These are phyloP conservation scores for Reticulitermes lucifugus DNA, from an alignment of 2,888 invertebrate species.

Conservation along the genomic window DNA sequence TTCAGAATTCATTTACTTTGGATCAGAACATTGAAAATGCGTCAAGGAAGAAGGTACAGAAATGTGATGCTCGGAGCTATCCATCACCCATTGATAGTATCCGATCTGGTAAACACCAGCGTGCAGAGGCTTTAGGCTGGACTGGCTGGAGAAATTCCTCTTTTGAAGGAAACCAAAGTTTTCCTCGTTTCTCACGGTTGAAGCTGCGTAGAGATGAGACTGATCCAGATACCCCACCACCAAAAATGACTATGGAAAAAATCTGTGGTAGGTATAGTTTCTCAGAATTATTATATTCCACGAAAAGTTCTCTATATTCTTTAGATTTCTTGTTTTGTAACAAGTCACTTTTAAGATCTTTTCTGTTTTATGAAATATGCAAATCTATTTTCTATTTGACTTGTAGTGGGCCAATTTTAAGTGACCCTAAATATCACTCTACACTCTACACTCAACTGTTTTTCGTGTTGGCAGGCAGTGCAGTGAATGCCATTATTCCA, in stretches of 20 bases:
- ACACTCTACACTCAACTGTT: no score
- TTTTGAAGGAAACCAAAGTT: slow-evolving; percentile 74
- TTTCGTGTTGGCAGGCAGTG: no score
- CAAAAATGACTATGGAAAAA: slow-evolving; percentile 66
- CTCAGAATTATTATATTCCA: not conserved
- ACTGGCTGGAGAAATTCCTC: slow-evolving; percentile 59
- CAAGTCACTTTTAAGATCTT: no score
- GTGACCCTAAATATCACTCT: no score
- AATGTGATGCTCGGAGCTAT: slow-evolving; percentile 39
- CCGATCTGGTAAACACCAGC: slow-evolving; percentile 45
- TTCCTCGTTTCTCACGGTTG: slow-evolving; percentile 62
- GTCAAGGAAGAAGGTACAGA: not conserved
- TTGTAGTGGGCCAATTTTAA: no score
- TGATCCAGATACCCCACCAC: slow-evolving; percentile 61
- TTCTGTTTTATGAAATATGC: no score
- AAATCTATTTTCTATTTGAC: no score
- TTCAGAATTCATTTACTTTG: slow-evolving; percentile 19
- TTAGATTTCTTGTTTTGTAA: not conserved
- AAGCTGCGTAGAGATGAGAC: slow-evolving; percentile 63
- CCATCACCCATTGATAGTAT: slow-evolving; percentile 47
- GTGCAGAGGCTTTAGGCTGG: slow-evolving; percentile 48
- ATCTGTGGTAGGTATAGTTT: slow-evolving; percentile 65
- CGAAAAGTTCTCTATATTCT: not conserved
- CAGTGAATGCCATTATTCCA: no score
- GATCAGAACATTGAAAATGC: slow-evolving; percentile 1